phyloP scores from a whole-genome alignment of 2,888 invertebrate species.

The Falcaria lacertinaria region DNA sequence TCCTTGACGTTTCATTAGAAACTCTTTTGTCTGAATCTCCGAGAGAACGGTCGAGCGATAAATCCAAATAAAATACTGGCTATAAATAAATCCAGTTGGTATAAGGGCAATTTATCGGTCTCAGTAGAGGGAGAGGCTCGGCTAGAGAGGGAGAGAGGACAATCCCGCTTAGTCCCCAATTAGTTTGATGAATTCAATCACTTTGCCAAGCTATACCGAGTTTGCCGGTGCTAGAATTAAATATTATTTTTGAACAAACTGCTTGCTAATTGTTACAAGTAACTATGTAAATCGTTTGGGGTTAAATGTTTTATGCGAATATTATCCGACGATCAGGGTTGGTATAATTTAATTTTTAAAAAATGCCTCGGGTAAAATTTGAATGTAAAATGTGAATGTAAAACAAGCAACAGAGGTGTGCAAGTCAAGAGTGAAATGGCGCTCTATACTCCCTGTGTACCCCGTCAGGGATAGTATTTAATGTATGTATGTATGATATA shows the following conservation, averaged over 20 bases:
- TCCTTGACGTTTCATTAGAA: constrained; percentile 22
- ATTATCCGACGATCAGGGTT: too few relatives aligned
- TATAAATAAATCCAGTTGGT: constrained; percentile 1
- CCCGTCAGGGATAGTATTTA: too few relatives aligned
- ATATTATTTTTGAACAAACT: not conserved
- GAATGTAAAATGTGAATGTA: too few relatives aligned
- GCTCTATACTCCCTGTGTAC: too few relatives aligned
- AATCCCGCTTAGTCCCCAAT: constrained; percentile 13
- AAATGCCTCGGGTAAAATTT: too few relatives aligned
- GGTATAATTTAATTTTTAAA: too few relatives aligned
- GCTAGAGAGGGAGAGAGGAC: not conserved
- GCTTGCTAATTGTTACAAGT: constrained; percentile 10
- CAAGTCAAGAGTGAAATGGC: too few relatives aligned
- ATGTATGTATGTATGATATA: too few relatives aligned
- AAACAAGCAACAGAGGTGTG: too few relatives aligned
- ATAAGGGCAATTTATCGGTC: constrained; percentile 1
- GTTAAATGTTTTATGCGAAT: too few relatives aligned
- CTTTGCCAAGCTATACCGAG: constrained; percentile 9
- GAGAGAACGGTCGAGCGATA: not conserved
- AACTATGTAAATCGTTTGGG: constrained; percentile 9
- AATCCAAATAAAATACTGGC: constrained; percentile 2
- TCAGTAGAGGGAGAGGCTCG: constrained; percentile 4
- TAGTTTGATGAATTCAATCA: constrained; percentile 19
- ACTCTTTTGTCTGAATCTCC: not conserved
- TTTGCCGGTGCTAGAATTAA: constrained; percentile 2